Evolutionary conservation across 2,888 invertebrate genomes (phyloP), one percentile per base, ranked within the genome.

Genomic region (Acrobasis repandana): DNA sequence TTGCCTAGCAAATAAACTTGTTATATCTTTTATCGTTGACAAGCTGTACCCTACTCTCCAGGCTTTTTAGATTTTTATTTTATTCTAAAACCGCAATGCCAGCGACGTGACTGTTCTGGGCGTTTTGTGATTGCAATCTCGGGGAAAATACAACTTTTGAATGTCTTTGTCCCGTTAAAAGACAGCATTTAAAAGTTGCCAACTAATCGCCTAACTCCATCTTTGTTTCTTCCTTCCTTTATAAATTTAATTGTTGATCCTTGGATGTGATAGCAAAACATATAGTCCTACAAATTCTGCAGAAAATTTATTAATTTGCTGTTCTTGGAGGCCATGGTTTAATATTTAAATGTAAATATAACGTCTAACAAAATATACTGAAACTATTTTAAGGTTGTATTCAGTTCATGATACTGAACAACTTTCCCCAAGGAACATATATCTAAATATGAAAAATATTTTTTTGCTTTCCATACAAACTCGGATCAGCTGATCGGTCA

Each of bases 141-240:
- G 28, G 52, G 50, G 16, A 52, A 47, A 60, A 60, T 60, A 60
- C 52, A 60, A 60, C 43, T 46, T 38, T 60, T 11, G 15, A 59
- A 52, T 60, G 51, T 43, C 60, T 52, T 43, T 52, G 51, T 60
- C 60, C 60, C 60, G 60, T 60, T 60, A 52, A 59, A 58, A 52
- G 59, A 33, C 28, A 43, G 43, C 51, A 52, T 60, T 59, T 34
- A 60, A 60, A 60, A 51, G 38, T 59, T 51, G 28, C 59, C 57
- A 58, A 34, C 48, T 48, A 58, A 48, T 58, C 54, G 54, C 54
- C 38, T 43, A 54, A 38, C 36, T 58, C 47, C 48, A 58, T 47
- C 57, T 47, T 47, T 34, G 34, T 58, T 48, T 58, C 34, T 16
- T 58, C 34, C 15, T 46, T 57, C 28, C 47, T 34, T 56, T 56